Conservation (phyloP, 1,140 invertebrate genomes). For the Tetranychus urticae region DNA sequence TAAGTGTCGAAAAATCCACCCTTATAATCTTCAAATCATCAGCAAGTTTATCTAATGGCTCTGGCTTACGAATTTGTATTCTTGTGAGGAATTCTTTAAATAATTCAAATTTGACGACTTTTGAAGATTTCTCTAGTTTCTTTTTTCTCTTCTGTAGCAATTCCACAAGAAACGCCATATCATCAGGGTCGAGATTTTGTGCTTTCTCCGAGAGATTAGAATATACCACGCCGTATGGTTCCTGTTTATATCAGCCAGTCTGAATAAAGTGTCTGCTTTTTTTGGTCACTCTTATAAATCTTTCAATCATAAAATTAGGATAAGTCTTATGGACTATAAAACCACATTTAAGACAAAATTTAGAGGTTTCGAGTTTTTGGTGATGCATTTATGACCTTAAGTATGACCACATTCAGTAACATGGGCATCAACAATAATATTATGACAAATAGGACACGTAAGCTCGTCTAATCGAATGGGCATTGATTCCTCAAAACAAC, state of each 20-base stretch:
- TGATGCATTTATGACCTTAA: conserved; percentile 58
- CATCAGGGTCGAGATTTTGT: conserved; percentile 35
- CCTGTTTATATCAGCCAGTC: not conserved
- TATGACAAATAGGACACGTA: conserved; percentile 60
- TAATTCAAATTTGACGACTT: conserved; percentile 45
- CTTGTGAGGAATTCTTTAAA: conserved; percentile 61
- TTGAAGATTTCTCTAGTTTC: conserved; percentile 36
- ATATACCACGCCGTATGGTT: conserved; percentile 4
- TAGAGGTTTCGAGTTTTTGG: conserved; percentile 43
- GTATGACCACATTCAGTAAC: conserved; percentile 84
- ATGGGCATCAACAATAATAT: conserved; percentile 66
- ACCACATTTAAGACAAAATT: conserved; percentile 66
- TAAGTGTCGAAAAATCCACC: conserved; percentile 6
- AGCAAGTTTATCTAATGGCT: conserved; percentile 19
- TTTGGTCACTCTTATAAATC: conserved; percentile 51
- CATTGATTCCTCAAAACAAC: too few relatives aligned
- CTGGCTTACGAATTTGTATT: conserved; percentile 44
- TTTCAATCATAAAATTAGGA: conserved; percentile 64
- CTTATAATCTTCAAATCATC: conserved; percentile 14
- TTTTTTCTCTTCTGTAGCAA: conserved; percentile 51
- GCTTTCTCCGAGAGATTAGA: conserved; percentile 15
- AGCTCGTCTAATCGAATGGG: not conserved
- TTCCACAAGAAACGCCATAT: conserved; percentile 57
- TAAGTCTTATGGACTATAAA: conserved; percentile 47
- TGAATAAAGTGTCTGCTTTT: not conserved